Conservation (phyloP, 2,888 invertebrate species). For the Oligia strigilis region DNA sequence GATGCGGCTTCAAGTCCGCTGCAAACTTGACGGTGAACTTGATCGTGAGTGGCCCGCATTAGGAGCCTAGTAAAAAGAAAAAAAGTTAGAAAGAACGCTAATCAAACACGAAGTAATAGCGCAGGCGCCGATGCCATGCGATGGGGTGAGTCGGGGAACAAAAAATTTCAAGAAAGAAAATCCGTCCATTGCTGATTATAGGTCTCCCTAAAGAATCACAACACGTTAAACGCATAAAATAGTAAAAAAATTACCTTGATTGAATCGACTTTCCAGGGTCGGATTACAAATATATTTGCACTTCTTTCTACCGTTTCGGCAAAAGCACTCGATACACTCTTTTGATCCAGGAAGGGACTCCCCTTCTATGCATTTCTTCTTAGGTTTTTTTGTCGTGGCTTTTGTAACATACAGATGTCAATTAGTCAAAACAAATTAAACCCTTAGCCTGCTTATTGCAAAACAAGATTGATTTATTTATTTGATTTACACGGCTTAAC, state of each 20-base stretch:
- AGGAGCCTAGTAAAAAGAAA: too few species aligned
- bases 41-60: too few species aligned
- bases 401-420: constrained; percentile 25
- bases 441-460: not conserved
- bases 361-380: constrained; percentile 11
- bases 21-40: too few species aligned
- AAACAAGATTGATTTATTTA: not conserved
- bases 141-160: too few species aligned
- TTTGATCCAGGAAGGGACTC: not conserved
- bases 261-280: not conserved
- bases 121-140: too few species aligned
- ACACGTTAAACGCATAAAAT: too few species aligned
- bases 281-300: constrained; percentile 9
- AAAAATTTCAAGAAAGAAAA: not conserved
- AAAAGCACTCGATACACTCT: constrained; percentile 4
- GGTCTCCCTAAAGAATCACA: not conserved
- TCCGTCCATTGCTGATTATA: not conserved
- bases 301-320: not conserved
- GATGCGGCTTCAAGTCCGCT: too few species aligned
- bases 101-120: too few species aligned
- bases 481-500: too few species aligned
- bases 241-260: constrained; percentile 15
- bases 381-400: not conserved
- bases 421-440: constrained; percentile 2
- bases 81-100: too few species aligned